A percentile compares a stretch with the other conserved stretches of the same genome.
Evolutionary conservation across 2,797 vertebrate species (phyloP).

Genomic region (Pipistrellus nathusii): DNA sequence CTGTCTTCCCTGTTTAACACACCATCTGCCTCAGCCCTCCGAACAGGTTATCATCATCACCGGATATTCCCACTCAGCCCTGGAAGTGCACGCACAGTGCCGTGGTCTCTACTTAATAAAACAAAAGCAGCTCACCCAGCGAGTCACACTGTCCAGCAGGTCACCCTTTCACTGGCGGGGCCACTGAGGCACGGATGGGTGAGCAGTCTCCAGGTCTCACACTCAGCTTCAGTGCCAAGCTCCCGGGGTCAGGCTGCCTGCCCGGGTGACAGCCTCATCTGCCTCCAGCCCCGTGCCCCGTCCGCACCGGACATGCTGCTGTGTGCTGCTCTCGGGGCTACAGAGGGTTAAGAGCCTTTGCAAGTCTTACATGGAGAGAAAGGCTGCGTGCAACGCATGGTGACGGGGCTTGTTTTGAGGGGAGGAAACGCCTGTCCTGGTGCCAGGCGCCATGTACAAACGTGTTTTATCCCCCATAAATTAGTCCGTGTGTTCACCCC

Average conservation of each 20-base stretch:
- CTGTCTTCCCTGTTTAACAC: neutral
- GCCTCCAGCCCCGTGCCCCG: accelerated
- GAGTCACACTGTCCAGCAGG: neutral
- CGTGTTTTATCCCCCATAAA: slow-evolving; percentile 82
- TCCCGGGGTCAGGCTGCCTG: accelerated
- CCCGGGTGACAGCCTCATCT: neutral
- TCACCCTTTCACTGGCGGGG: neutral
- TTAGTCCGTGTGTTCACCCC: slow-evolving; percentile 80
- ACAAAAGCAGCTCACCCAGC: neutral
- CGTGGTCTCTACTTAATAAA: neutral
- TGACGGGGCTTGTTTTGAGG: slow-evolving; percentile 79
- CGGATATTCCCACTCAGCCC: neutral
- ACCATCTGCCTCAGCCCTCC: neutral
- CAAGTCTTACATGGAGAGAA: slow-evolving; percentile 48
- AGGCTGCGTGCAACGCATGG: slow-evolving; percentile 66
- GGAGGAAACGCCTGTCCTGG: slow-evolving; percentile 78
- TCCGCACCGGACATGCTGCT: accelerated
- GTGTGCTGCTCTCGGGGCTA: neutral
- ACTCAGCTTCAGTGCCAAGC: too few relatives aligned
- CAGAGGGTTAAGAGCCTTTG: slow-evolving; percentile 65
- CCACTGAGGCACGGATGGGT: neutral
- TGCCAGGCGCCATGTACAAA: slow-evolving; percentile 80
- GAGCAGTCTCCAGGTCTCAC: neutral
- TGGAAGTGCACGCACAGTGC: accelerated
- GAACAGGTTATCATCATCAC: neutral